Evolutionary conservation across 2,888 invertebrate genomes (phyloP), one percentile per base, ranked within the genome.

Genomic region (Cantharis rustica): DNA sequence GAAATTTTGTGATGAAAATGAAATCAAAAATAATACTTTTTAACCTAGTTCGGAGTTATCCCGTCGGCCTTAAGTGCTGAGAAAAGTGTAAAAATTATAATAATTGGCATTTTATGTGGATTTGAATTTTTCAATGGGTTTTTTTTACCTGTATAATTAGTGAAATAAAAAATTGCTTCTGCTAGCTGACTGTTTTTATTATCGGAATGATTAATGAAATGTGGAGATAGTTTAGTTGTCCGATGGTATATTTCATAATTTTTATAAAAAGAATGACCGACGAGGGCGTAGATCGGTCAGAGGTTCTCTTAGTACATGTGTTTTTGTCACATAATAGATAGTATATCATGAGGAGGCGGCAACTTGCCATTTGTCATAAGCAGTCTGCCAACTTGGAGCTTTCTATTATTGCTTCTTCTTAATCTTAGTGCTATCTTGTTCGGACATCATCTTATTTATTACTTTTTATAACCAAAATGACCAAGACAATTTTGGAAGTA

Each of bases 321-420:
- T 87, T 87, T 87, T 87, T 87, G 87, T 87, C 87, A 87, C 81
- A 87, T 87, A 87, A 87, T 87, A 87, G 87, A 87, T 87, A 87
- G 87, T 87, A 87, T 86, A 86, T 87, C 86, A 85, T 84, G 69
- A 68, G 81, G 83, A 86, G 86, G 85, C 86, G 86, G 84, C 81
- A 78, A 79, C 80, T 75, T 73, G 82, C 85, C 83, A 85, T 87
- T 87, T 86, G 83, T 87, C 87, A 87, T 86, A 86, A 84, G 83
- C 84, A 85, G 85, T 83, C 83, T 81, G 81, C 80, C 81, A 81
- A 80, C 82, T 82, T 82, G 78, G 81, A 80, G 77, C 75, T 79
- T 83, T 82, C 82, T 81, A 81, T 82, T 83, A 78, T 81, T 81
- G 72, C 81, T 81, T 79, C 80, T 81, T 81, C 79, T 80, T 80